These are phyloP conservation scores for Tauraco erythrolophus DNA, from an alignment of 2,113 vertebrate species.

Conservation along the genomic window DNA sequence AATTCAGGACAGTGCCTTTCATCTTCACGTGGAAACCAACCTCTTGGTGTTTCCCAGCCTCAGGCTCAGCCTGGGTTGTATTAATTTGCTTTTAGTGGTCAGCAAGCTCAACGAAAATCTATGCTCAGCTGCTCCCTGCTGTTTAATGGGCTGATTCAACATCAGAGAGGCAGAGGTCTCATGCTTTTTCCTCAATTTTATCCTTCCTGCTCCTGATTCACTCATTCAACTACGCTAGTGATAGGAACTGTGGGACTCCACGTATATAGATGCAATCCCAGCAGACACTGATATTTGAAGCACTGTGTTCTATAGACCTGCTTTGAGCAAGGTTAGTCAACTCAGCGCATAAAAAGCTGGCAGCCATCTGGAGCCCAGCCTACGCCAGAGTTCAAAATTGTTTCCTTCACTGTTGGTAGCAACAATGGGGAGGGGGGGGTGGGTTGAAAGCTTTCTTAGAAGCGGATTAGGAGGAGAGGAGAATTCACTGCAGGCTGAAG, in stretches of 20 bases:
- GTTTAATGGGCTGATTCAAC: constrained; percentile 32
- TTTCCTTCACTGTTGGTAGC: constrained; percentile 60
- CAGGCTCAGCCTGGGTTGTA: not conserved
- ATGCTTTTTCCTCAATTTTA: constrained; percentile 32
- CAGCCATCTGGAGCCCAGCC: constrained; percentile 64
- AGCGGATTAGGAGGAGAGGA: not conserved
- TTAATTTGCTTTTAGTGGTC: constrained; percentile 47
- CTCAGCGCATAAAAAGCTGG: constrained; percentile 51
- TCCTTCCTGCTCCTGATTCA: constrained; percentile 27
- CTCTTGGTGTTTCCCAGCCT: not conserved
- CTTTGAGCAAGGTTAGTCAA: constrained; percentile 68
- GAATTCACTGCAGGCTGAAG: constrained; percentile 48
- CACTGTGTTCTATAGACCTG: constrained; percentile 53
- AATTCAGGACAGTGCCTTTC: constrained; percentile 10
- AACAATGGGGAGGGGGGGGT: constrained; percentile 5
- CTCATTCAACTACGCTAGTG: not conserved
- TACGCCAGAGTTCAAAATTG: constrained; percentile 61
- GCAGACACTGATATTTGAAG: constrained; percentile 63
- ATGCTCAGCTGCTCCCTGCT: constrained; percentile 21
- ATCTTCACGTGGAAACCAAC: not conserved
- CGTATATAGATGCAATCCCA: constrained; percentile 53
- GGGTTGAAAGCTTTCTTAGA: constrained; percentile 33
- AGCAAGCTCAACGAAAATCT: constrained; percentile 8
- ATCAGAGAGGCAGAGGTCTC: constrained; percentile 12
- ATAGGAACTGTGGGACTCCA: constrained; percentile 34